Evolutionary conservation across 2,113 vertebrate species (phyloP).

Genomic region (Rhinopithecus roxellana): DNA sequence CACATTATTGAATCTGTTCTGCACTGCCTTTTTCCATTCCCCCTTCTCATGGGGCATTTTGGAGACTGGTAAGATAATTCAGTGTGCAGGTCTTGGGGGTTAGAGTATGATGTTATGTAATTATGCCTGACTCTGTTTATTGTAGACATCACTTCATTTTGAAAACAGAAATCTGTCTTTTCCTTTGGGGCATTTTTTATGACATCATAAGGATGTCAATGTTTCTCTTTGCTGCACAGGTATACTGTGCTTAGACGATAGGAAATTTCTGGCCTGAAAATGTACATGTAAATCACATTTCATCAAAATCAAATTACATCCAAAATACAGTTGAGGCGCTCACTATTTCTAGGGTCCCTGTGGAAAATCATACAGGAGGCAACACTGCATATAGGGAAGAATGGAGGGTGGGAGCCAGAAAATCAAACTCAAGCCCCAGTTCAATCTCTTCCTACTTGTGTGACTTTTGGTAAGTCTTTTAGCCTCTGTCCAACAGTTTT

Average conservation of each 20-base stretch:
- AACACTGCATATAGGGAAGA: not conserved
- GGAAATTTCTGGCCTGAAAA: constrained; percentile 44
- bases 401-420: not conserved
- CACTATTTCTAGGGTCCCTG: not conserved
- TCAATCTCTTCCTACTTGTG: not conserved
- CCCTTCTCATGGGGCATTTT: not conserved
- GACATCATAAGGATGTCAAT: not conserved
- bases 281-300: constrained; percentile 30
- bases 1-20: not conserved
- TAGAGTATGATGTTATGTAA: not conserved
- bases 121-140: constrained; percentile 52
- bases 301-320: constrained; percentile 43
- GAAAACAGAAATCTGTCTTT: constrained; percentile 63
- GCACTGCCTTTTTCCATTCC: not conserved
- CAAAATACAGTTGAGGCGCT: not conserved
- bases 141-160: constrained; percentile 58
- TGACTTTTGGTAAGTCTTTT: not conserved
- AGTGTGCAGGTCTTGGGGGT: not conserved
- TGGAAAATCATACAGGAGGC: not conserved
- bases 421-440: not conserved
- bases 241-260: constrained; percentile 23
- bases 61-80: constrained; percentile 44
- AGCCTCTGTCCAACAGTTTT: not conserved
- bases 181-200: constrained; percentile 63
- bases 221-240: constrained; percentile 50